A percentile compares a stretch with the other conserved stretches of the same genome.
Evolutionary conservation across 1,140 invertebrate genomes (phyloP).

Genomic region (Drosophila subobscura): DNA sequence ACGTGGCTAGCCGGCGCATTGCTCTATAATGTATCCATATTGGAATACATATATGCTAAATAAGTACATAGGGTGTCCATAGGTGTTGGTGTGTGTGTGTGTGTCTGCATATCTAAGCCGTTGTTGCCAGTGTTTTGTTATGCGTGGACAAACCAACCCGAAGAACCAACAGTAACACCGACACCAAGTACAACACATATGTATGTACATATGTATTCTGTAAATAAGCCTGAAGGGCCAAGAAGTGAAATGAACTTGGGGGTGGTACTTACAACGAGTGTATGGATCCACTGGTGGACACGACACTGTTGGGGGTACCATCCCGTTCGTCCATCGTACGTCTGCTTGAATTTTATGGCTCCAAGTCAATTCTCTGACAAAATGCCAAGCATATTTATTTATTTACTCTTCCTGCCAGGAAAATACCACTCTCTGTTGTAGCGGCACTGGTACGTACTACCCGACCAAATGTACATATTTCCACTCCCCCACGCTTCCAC

Average conservation of each 20-base stretch:
- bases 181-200: slow-evolving; percentile 60
- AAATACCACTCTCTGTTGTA: slow-evolving; percentile 6
- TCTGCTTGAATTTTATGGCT: slow-evolving; percentile 75
- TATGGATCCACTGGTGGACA: slow-evolving; percentile 1
- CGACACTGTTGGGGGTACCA: slow-evolving; percentile 7
- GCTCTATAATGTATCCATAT: slow-evolving; percentile 15
- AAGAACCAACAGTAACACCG: slow-evolving; percentile 3
- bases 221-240: slow-evolving; percentile 65
- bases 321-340: slow-evolving; percentile 43
- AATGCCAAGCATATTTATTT: slow-evolving; percentile 81
- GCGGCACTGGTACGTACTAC: background rate
- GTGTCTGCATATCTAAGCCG: slow-evolving; percentile 47
- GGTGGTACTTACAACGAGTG: background rate
- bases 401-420: slow-evolving; percentile 65
- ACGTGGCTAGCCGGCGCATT: slow-evolving; percentile 58
- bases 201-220: slow-evolving; percentile 72
- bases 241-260: slow-evolving; percentile 19
- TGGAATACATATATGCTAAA: background rate
- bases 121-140: slow-evolving; percentile 59
- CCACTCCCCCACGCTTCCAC: background rate
- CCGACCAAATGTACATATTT: background rate
- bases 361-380: slow-evolving; percentile 79
- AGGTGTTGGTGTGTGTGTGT: slow-evolving; percentile 12
- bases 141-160: slow-evolving; percentile 59
- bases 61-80: too few species aligned